phyloP scores from a whole-genome alignment of 2,797 vertebrate genomes.

The Tamandua tetradactyla region DNA sequence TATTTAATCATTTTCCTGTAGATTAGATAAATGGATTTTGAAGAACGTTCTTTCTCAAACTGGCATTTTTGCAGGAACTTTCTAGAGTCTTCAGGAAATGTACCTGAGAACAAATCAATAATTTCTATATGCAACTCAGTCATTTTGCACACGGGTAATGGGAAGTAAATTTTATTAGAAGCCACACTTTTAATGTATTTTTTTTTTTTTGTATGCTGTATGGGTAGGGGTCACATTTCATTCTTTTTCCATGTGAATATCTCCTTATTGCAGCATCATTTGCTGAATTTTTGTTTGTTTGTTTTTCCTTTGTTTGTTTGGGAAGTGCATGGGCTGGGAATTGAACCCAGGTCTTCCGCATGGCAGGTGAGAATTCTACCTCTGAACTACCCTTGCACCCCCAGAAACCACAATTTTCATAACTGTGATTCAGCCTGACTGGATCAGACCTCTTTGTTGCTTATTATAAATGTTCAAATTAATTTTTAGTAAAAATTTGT shows the following conservation, averaged over 20 bases:
- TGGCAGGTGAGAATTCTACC: too few species aligned
- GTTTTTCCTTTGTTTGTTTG: too few species aligned
- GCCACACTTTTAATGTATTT: rapidly evolving
- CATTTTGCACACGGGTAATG: background rate
- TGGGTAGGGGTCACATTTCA: too few species aligned
- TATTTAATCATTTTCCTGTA: background rate
- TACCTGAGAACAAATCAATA: background rate
- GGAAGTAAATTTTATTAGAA: background rate
- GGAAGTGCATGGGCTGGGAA: too few species aligned
- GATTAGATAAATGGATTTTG: background rate
- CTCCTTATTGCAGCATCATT: too few species aligned
- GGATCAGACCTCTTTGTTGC: background rate
- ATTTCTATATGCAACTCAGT: background rate
- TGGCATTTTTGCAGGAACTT: background rate
- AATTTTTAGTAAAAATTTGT: background rate
- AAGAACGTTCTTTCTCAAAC: background rate
- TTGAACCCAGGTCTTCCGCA: too few species aligned
- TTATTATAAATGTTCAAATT: background rate
- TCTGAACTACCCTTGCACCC: too few species aligned
- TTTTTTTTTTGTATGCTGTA: too few species aligned
- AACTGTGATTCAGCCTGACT: background rate
- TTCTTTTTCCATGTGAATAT: too few species aligned
- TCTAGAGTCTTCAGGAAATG: background rate
- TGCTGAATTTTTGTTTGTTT: too few species aligned
- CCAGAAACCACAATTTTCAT: background rate